A percentile compares a stretch with the other conserved stretches of the same genome.
Evolutionary conservation across 2,113 vertebrate genomes (phyloP).

Genomic region (Riparia riparia): DNA sequence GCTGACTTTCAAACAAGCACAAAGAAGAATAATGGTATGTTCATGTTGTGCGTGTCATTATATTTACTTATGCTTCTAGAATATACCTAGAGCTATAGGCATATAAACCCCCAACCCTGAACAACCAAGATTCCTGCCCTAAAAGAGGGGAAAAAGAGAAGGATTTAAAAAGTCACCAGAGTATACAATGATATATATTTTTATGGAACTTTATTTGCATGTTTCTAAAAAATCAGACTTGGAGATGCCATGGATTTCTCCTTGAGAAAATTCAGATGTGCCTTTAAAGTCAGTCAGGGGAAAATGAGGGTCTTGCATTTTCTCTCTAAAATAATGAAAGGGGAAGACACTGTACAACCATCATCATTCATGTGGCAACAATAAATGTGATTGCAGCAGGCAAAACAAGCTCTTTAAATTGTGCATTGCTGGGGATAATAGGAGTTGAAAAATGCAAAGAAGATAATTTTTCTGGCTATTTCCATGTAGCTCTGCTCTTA

Average conservation of each 20-base stretch:
- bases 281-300: not conserved
- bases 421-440: not conserved
- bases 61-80: not conserved
- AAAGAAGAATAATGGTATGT: not conserved
- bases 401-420: not conserved
- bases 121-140: not conserved
- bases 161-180: not conserved
- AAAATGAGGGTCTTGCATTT: not conserved
- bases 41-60: not conserved
- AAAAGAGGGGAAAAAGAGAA: rapidly evolving
- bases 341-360: not conserved
- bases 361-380: not conserved
- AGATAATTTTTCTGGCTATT: not conserved
- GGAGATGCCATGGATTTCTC: not conserved
- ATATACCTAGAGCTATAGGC: not conserved
- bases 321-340: not conserved
- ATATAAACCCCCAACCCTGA: not conserved
- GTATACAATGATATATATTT: not conserved
- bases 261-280: not conserved
- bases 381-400: not conserved
- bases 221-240: not conserved
- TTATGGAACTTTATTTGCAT: not conserved
- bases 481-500: not conserved
- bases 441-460: not conserved
- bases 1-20: not conserved